Evolutionary conservation across 2,113 vertebrate species (phyloP), one percentile per base, ranked within the genome.

Genomic region (Rhineura floridana): DNA sequence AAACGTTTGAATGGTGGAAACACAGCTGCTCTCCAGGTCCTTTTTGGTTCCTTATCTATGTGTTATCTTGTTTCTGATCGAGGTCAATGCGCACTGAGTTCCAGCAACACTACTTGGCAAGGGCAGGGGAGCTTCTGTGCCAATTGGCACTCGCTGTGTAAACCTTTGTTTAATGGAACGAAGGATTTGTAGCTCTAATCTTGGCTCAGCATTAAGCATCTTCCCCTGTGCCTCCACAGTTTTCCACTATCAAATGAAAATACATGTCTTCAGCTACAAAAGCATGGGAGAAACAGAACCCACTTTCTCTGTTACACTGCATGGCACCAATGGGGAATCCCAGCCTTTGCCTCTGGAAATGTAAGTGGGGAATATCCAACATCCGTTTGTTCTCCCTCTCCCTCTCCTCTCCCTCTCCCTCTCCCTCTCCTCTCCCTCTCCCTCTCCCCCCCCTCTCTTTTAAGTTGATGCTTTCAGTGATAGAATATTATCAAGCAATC

Each of bases 181-280:
- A 69, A 30, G 0, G 0, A 39, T 83, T 17, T 83, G 19, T 50
- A 8, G 59, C 21, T 48, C 7, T 21, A 17, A 75, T 36, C 10
- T 0, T 70, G 63, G 4, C 82, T 92, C 36, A 33, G 81, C 6
- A 6, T 12, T 36, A 28, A 82, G 42, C 17, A 19, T 78, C 55
- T 93, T 19, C 92, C 28, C 42, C 46, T 78, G 3, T 94, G 84
- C 92, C 82, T 89, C 69, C 90, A 30, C 95, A 99, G 99, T 99
- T 55, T 99, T 97, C 94, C 99, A 99, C 70, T 99, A 99, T 89
- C 99, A 99, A 96, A 97, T 99, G 98, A 99, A 99, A 96, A 98
- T 99, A 97, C 98, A 99, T 0, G 96, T 99, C 91, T 99, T 99
- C 93, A 97, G 98, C 96, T 97, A 97, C 50, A 97, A 98, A 59